Conservation (phyloP, 2,888 invertebrate species). For the Mimas tiliae region DNA sequence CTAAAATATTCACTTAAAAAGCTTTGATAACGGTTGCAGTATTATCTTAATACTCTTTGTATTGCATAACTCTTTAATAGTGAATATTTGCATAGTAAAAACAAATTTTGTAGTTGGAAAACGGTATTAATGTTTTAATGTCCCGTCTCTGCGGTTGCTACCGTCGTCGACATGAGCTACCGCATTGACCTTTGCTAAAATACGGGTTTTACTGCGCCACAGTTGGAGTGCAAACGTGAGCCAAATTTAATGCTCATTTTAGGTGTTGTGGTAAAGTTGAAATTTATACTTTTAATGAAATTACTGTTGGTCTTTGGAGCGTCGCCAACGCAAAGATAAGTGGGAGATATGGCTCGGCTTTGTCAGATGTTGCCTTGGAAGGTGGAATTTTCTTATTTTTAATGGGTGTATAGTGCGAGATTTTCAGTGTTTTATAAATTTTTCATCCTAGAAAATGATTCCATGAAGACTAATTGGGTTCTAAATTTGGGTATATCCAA, state of each 20-base stretch:
- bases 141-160: conserved; percentile 36
- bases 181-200: conserved; percentile 34
- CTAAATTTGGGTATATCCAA: no score
- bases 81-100: conserved; percentile 34
- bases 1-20: neutral
- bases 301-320: conserved; percentile 19
- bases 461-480: no score
- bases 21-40: neutral
- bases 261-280: conserved; percentile 19
- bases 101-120: conserved; percentile 30
- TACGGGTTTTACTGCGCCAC: conserved; percentile 23
- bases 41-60: conserved; percentile 6
- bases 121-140: conserved; percentile 45
- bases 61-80: neutral
- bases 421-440: neutral
- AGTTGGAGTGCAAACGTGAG: neutral
- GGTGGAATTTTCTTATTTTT: neutral
- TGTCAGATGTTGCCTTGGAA: neutral
- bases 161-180: conserved; percentile 37
- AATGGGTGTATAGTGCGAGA: neutral
- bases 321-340: conserved; percentile 21
- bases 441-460: no score
- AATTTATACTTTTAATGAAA: conserved; percentile 24
- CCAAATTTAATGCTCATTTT: conserved; percentile 21
- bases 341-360: neutral